Evolutionary conservation across 2,113 vertebrate genomes (phyloP), one percentile per base, ranked within the genome.

Genomic region (Amia ocellicauda): DNA sequence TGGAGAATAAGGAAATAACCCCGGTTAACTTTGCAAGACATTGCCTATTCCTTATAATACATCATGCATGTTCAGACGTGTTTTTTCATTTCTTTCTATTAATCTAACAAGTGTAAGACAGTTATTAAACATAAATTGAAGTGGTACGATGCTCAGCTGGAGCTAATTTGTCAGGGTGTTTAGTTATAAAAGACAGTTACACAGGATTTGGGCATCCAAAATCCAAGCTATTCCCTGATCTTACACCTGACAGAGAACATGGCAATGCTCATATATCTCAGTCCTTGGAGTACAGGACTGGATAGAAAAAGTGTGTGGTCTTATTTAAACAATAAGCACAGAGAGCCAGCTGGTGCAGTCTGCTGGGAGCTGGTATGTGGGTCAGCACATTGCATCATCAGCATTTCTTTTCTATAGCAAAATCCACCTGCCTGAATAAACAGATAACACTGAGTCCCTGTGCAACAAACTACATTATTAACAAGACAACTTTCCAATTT

Each of bases 381-480:
- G 91, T 93, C 93, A 93, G 84, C 76, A 89, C 83, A 82, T 64
- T 87, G 87, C 86, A 89, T 85, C 80, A 84, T 95, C 90, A 92
- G 90, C 88, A 84, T 29, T 90, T 92, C 83, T 82, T 53, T 76
- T 77, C 60, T 70, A 70, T 49, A 71, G 49, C 26, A 78, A 78
- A 54, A 77, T 62, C 68, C 87, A 91, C 86, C 85, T 87, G 88
- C 85, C 71, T 79, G 71, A 79, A 78, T 76, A 85, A 88, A 89
- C 63, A 80, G 74, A 80, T 72, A 82, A 63, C 67, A 79, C 64
- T 61, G 70, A 68, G 70, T 71, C 72, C 63, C 49, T 66, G 60
- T 66, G 54, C 63, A 73, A 70, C 64, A 76, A 85, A 85, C 78
- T 83, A 71, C 75, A 85, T 88, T 82, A 87, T 80, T 89, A 86